Base-by-base conservation (phyloP, 2,888 invertebrate species). In the Pandemis heparana region DNA sequence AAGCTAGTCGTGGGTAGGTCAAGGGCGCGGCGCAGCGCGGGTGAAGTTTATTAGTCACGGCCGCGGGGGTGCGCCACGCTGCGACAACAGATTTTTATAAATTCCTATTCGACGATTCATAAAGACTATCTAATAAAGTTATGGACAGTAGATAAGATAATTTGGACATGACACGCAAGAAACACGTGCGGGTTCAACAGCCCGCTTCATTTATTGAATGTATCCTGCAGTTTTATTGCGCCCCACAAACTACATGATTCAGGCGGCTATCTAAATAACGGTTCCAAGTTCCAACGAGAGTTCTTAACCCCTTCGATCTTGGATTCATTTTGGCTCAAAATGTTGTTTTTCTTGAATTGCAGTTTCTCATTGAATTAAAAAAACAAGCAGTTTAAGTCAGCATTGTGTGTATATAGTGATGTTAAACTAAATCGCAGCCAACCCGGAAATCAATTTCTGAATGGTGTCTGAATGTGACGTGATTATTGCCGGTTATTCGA, bases 151-250 rank as follows among this genome's bases (percentile, higher is more conserved):
- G 48, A 70, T 71, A 75, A 75, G 65, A 73, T 62, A 74, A 76
- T 74, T 72, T 68, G 71, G 63, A 69, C 69, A 77, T 66, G 72
- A 64, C 78, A 81, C 81, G 81, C 78, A 79, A 81, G 76, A 73
- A 77, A 76, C 81, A 76, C 81, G 80, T 80, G 79, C 74, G 80
- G 78, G 89, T 85, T 88, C 87, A 86, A 81, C 76, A 79, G 81
- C 83, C 85, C 77, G 74, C 68, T 76, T 79, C 77, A 82, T 87
- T 85, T 84, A 83, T 81, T 80, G 85, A 83, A 84, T 82, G 80
- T 83, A 83, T 87, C 84, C 83, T 84, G 84, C 82, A 82, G 80
- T 84, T 87, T 85, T 83, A 83, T 79, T 76, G 79, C 78, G 73
- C 71, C 66, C 76, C 74, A 71, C 70, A 75, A 75, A 74, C 63